A percentile compares a stretch with the other conserved stretches of the same genome.
These are phyloP conservation scores for Apotomis capreana DNA, from an alignment of 2,888 invertebrate species.

Conservation along the genomic window DNA sequence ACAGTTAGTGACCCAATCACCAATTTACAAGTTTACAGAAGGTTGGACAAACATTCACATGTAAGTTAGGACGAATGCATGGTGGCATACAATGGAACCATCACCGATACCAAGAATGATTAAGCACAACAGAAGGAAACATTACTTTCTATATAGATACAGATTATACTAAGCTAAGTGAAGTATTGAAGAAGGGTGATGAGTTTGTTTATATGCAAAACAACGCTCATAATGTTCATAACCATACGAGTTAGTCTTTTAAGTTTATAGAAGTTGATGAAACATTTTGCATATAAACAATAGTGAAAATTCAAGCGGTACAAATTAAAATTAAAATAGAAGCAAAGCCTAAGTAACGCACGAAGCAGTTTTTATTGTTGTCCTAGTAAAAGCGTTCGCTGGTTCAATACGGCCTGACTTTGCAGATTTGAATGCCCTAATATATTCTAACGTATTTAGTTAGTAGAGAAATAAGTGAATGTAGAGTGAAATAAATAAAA, in stretches of 20 bases:
- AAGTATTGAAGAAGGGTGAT: conserved; percentile 46
- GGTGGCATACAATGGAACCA: conserved; percentile 74
- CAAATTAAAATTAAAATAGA: conserved; percentile 27
- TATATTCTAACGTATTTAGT: conserved; percentile 45
- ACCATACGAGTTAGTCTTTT: neutral
- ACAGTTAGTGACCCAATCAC: conserved; percentile 26
- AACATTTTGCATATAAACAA: conserved; percentile 50
- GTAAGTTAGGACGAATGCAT: conserved; percentile 59
- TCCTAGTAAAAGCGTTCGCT: conserved; percentile 27
- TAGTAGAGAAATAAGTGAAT: conserved; percentile 23
- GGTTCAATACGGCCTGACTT: conserved; percentile 25
- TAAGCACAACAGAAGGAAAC: conserved; percentile 77
- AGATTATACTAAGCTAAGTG: conserved; percentile 47
- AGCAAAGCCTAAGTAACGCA: conserved; percentile 35
- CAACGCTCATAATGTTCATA: neutral
- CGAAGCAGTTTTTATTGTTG: conserved; percentile 19
- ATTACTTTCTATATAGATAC: conserved; percentile 60
- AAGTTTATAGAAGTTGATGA: neutral
- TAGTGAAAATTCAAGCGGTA: conserved; percentile 42
- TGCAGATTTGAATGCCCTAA: conserved; percentile 1
- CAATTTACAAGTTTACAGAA: conserved; percentile 46
- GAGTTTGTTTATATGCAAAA: conserved; percentile 38
- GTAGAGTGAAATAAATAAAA: conserved; percentile 19
- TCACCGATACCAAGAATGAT: conserved; percentile 83
- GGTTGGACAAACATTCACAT: conserved; percentile 62